Evolutionary conservation across 2,113 vertebrate genomes (phyloP).

Genomic region (Lasiurus borealis): DNA sequence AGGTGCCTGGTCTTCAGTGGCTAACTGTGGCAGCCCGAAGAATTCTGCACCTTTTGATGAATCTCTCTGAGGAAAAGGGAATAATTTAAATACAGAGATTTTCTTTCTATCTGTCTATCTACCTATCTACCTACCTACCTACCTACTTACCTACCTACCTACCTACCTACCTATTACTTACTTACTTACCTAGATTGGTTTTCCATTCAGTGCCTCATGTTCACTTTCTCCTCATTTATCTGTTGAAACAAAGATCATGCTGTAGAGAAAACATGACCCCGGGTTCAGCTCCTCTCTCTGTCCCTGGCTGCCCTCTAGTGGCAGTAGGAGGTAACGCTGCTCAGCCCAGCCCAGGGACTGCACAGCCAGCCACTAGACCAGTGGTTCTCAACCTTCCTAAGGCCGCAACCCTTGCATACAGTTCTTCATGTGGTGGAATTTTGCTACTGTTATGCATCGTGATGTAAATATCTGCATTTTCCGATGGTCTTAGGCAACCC

Average conservation of each 20-base stretch:
- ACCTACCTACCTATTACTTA: no score
- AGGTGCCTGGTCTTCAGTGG: not conserved
- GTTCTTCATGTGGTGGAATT: no score
- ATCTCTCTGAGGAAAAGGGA: slow-evolving; percentile 13
- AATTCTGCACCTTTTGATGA: not conserved
- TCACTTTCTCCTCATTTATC: not conserved
- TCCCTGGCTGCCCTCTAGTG: slow-evolving; percentile 65
- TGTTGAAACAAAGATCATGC: not conserved
- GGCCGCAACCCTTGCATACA: no score
- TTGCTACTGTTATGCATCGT: no score
- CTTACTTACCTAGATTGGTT: not conserved
- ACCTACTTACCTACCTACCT: no score
- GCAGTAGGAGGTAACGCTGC: rapidly evolving
- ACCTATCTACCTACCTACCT: no score
- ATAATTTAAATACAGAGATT: not conserved
- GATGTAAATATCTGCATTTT: no score
- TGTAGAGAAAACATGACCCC: not conserved
- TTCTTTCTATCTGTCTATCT: no score
- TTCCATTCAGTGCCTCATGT: not conserved
- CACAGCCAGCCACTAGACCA: rapidly evolving
- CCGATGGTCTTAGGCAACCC: no score
- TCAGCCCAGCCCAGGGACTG: not conserved
- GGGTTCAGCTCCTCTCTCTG: not conserved
- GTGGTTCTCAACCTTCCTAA: no score
- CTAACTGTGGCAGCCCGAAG: not conserved